phyloP scores from a whole-genome alignment of 2,113 vertebrate genomes.

The Xenopus borealis region DNA sequence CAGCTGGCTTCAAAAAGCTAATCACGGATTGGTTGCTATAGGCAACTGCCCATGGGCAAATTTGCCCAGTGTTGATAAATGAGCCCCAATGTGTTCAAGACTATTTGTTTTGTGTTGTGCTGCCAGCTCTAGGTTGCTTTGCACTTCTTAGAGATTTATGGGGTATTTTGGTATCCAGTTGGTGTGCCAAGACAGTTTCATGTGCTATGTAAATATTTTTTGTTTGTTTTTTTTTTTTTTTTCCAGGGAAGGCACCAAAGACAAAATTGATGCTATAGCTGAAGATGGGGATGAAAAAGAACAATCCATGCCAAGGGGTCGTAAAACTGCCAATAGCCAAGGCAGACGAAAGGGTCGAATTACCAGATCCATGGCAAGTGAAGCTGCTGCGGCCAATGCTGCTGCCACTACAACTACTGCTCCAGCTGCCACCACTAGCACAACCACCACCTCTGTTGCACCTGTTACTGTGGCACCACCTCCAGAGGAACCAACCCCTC shows the following conservation, averaged over 20 bases:
- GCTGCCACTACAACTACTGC: constrained; percentile 52
- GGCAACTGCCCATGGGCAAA: too few species aligned
- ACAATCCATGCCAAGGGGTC: constrained; percentile 83
- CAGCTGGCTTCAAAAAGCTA: too few species aligned
- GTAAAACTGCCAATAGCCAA: constrained; percentile 97
- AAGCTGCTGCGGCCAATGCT: constrained; percentile 83
- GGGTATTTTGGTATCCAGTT: too few species aligned
- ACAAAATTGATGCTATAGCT: constrained; percentile 80
- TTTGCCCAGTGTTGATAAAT: too few species aligned
- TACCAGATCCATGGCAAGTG: constrained; percentile 96
- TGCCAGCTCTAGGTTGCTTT: too few species aligned
- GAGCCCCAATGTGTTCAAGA: too few species aligned
- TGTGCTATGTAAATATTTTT: too few species aligned
- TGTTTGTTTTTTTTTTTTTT: background rate
- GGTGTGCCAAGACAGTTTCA: too few species aligned
- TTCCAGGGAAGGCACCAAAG: constrained; percentile 87
- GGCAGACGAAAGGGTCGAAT: constrained; percentile 92
- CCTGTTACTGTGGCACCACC: constrained; percentile 61
- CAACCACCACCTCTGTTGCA: constrained; percentile 63
- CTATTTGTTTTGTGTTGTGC: too few species aligned
- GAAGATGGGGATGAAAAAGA: constrained; percentile 94
- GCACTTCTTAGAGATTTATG: too few species aligned
- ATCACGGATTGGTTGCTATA: too few species aligned
- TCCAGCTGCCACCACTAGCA: background rate
- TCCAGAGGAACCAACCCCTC: constrained; percentile 76